Percentiles rank a stretch among this genome's conserved stretches.
Evolutionary conservation across 2,888 invertebrate genomes (phyloP).

Genomic region (Hymenopus coronatus): DNA sequence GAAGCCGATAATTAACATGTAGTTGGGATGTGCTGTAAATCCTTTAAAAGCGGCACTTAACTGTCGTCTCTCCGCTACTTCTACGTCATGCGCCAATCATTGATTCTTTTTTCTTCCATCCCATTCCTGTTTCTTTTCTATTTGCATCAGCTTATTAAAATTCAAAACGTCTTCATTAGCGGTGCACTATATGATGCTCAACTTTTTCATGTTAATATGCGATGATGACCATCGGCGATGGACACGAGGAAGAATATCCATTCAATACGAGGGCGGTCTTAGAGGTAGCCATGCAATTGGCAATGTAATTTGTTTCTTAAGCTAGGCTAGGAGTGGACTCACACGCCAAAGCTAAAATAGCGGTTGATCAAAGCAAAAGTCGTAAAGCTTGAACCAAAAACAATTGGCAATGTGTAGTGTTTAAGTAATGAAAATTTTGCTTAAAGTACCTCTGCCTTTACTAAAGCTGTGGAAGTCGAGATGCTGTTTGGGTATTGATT

Average conservation of each 20-base stretch:
- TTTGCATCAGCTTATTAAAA: neutral
- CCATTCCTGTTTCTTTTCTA: neutral
- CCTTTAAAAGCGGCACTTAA: neutral
- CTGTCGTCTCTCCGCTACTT: neutral
- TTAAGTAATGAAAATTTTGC: no score
- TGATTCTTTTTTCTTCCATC: neutral
- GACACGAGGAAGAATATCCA: neutral
- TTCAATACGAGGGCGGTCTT: no score
- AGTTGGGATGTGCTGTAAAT: neutral
- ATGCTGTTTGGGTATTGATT: no score
- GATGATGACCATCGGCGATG: neutral
- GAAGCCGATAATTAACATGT: neutral
- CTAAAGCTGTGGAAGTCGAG: no score
- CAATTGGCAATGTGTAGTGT: no score
- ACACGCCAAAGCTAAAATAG: no score
- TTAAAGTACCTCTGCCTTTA: no score
- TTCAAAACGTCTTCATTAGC: neutral
- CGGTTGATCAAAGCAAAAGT: no score
- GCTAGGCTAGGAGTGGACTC: no score
- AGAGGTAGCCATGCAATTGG: no score
- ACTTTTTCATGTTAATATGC: neutral
- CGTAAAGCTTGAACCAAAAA: no score
- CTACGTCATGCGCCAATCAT: neutral
- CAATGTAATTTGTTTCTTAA: no score
- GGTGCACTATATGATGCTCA: neutral